Evolutionary conservation across 1,140 invertebrate genomes (phyloP).

Genomic region (Campoletis sonorensis): DNA sequence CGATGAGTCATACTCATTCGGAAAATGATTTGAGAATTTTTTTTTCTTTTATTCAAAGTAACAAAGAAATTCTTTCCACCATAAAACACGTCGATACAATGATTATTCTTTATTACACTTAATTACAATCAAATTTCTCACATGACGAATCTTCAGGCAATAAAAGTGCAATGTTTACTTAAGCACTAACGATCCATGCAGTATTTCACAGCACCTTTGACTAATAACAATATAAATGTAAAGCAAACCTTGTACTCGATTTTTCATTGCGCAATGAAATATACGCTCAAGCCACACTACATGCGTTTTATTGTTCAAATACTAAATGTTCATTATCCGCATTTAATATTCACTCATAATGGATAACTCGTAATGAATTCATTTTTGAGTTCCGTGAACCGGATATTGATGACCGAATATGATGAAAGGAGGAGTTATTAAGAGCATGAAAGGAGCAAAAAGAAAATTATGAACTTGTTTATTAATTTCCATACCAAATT

Average conservation of each 20-base stretch:
- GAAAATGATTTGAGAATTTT: too few species aligned
- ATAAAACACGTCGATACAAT: too few species aligned
- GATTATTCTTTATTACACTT: too few species aligned
- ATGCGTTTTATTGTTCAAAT: not conserved
- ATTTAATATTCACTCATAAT: slow-evolving; percentile 32
- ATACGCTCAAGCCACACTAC: not conserved
- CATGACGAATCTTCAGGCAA: not conserved
- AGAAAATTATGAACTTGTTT: not conserved
- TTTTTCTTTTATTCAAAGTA: too few species aligned
- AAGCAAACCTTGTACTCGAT: slow-evolving; percentile 35
- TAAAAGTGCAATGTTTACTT: not conserved
- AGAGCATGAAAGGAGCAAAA: not conserved
- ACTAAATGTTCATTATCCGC: slow-evolving; percentile 16
- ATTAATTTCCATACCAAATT: slow-evolving; percentile 10
- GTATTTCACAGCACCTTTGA: not conserved
- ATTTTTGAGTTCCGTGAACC: not conserved
- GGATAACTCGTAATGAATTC: too few species aligned
- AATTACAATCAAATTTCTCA: too few species aligned
- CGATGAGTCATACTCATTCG: too few species aligned
- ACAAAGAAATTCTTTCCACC: too few species aligned
- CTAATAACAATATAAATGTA: slow-evolving; percentile 11
- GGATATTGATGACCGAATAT: not conserved
- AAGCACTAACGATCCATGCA: not conserved
- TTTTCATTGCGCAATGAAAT: slow-evolving; percentile 26
- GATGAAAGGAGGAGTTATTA: not conserved